Base-by-base conservation (phyloP, 1,140 invertebrate species). In the Sarcophaga bullata region DNA sequence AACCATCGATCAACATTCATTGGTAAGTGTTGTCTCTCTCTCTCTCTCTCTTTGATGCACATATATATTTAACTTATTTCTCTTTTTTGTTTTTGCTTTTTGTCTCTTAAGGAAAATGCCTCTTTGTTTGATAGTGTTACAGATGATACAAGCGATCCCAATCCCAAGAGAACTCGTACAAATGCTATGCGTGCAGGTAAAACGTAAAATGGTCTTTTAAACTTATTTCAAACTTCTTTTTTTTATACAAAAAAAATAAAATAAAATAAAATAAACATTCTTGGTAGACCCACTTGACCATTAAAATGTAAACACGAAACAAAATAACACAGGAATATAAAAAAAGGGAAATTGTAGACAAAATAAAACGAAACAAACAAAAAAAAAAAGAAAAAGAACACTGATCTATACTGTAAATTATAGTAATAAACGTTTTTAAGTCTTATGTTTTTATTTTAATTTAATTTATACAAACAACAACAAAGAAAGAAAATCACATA, bases 1-100 rank as follows among this genome's bases (percentile, higher is more conserved):
- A 54, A 13, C 75, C n/a, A 80, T 81, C 46, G 75, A 84, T 82
- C 80, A 84, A 80, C 82, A 84, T 72, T 84, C 83, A 5, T 50
- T 78, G 75, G 75, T 78, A 78, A 50, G 62, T n/a, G 6, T 6
- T 6, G 6, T 1, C 25, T 37, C 4, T 37, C 25, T 37, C 25
- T 37, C 4, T 1, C 4, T 37, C 4, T 37, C 25, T 37, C 25
- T 37, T 37, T 37, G 25, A 9, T 6, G 9, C 8, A 8, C 8
- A 8, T 68, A 19, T 19, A 1, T 9, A 19, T 68, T 13, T 13
- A 58, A 58, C 0, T 10, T 6, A 9, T 68, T 19, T 68, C 19
- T 62, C 7, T 68, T 68, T 17, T 19, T 68, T n/a, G 17, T 17
- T 68, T 48, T 9, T n/a, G n/a, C n/a, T 68, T n/a, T 68, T 19